These are phyloP conservation scores for Heliocidaris erythrogramma DNA, from an alignment of 35 echinoderm and acorn worm genomes.

Conservation along the genomic window DNA sequence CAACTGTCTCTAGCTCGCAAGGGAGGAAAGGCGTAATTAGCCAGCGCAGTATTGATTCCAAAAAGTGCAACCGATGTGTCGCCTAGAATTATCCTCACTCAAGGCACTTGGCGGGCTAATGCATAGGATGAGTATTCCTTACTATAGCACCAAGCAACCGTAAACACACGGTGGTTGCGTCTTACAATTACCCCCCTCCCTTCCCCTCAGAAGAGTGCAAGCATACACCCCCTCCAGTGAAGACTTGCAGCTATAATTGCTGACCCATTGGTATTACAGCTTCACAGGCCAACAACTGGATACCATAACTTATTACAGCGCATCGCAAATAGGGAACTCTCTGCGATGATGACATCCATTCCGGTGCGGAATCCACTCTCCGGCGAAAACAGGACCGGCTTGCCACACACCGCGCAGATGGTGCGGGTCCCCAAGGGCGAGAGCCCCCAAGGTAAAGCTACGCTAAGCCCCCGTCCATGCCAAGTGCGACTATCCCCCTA, in stretches of 20 bases:
- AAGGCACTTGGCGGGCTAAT: background rate
- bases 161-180: background rate
- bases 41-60: slow-evolving; percentile 45
- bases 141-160: background rate
- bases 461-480: slow-evolving; percentile 23
- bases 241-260: background rate
- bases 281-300: slow-evolving; percentile 4
- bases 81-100: slow-evolving; percentile 34
- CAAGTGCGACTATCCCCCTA: slow-evolving; percentile 28
- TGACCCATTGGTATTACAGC: background rate
- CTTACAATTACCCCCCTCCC: background rate
- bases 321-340: background rate
- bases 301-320: background rate
- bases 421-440: background rate
- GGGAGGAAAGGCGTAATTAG: slow-evolving; percentile 53
- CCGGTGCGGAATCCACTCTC: background rate
- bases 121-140: slow-evolving; percentile 25
- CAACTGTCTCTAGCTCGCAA: slow-evolving; percentile 35
- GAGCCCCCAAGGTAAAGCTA: slow-evolving; percentile 21
- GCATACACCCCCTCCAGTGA: background rate
- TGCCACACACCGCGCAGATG: slow-evolving; percentile 46
- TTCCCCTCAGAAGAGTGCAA: background rate
- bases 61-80: slow-evolving; percentile 50
- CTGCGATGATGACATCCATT: background rate
- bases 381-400: background rate